These are phyloP conservation scores for Ophraella communa DNA, from an alignment of 2,888 invertebrate species.

Conservation along the genomic window DNA sequence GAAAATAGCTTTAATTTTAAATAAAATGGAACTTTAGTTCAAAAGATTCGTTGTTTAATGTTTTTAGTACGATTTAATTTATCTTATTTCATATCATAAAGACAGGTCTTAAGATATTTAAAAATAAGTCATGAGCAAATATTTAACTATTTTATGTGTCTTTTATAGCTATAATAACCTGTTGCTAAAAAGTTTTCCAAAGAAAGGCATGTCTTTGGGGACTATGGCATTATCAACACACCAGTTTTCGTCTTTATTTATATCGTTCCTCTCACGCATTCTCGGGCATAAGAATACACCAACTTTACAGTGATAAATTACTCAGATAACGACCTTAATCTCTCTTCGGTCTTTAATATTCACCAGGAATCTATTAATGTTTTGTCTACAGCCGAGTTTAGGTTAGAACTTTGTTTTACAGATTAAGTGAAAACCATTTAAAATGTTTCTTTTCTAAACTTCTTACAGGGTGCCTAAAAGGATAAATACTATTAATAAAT, in stretches of 20 bases:
- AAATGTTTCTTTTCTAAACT: not conserved
- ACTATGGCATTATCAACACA: slow-evolving; percentile 30
- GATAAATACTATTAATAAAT: too few relatives aligned
- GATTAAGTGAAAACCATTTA: not conserved
- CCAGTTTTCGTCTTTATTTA: slow-evolving; percentile 33
- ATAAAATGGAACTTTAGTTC: too few relatives aligned
- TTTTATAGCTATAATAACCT: not conserved
- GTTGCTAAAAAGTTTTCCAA: not conserved
- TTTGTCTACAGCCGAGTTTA: slow-evolving; percentile 35
- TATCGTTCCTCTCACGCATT: slow-evolving; percentile 33
- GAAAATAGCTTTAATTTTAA: too few relatives aligned
- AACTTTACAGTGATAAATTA: slow-evolving; percentile 34
- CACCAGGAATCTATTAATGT: slow-evolving; percentile 36
- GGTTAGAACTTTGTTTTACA: slow-evolving; percentile 21
- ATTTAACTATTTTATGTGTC: not conserved
- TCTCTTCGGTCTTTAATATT: slow-evolving; percentile 25
- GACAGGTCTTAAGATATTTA: too few relatives aligned
- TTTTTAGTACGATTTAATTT: too few relatives aligned
- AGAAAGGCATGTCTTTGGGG: not conserved
- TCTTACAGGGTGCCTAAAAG: too few relatives aligned
- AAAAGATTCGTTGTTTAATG: too few relatives aligned
- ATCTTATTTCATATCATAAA: too few relatives aligned
- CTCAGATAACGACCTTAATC: slow-evolving; percentile 27
- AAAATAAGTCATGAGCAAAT: too few relatives aligned
- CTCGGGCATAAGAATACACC: slow-evolving; percentile 36